Base-by-base conservation (phyloP, 1,140 invertebrate genomes). In the Drosophila erecta region DNA sequence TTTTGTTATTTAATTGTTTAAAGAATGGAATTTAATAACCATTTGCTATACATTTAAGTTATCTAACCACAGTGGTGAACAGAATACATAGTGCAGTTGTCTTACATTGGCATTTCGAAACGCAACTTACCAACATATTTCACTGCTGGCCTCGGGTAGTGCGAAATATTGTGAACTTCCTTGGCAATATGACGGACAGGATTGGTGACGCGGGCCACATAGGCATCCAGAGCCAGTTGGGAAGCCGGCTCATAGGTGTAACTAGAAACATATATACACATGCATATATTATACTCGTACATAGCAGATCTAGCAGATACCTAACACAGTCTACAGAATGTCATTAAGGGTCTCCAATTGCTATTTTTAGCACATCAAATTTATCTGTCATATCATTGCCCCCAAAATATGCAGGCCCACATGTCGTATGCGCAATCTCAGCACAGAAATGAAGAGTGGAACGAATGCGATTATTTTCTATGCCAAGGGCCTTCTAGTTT, bases 11-110 rank as follows among this genome's bases (percentile, higher is more conserved):
- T 49, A 41, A 71, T 70, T 84, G 73, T 90, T 89, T 80, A 93
- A 89, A 55, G 79, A 73, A 94, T 93, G 67, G 93, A 92, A 60
- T 93, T 81, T 83, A 90, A 75, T 84, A 91, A 56, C 72, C 65
- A 83, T 74, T 85, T 67, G 70, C 50, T 79, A 58, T 53, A 64
- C 77, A 78, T 62, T 41, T 41, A 40, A 58, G n/a, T 53, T 58
- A 60, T 37, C 60, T 81, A 60, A 65, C 57, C 67, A 77, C 40
- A 59, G 50, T 75, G 67, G 11, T 76, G 10, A 46, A 69, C 46
- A 27, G 38, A 51, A 59, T 53, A 43, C 43, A 56, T 43, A 49
- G 41, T 49, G 22, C 61, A 17, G 17, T 14, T 15, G 33, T 14
- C 30, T 40, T 14, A 30, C 22, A 60, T 14, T 38, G 5, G 33